Conservation (phyloP, 2,888 invertebrate species). For the Dryobota labecula region DNA sequence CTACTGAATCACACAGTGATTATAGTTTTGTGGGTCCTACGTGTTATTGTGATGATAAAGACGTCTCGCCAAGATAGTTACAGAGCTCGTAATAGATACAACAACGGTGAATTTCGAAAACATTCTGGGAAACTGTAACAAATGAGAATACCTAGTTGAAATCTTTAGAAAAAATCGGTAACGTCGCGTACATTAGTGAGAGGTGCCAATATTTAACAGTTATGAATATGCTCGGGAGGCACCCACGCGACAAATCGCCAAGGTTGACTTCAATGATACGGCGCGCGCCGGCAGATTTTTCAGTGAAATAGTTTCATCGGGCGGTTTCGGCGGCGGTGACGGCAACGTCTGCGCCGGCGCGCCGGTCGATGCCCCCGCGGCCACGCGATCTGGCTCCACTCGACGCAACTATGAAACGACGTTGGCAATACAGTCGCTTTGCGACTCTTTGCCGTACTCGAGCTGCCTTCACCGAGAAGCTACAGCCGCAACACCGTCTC, state of each 20-base stretch:
- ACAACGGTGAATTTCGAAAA: constrained; percentile 62
- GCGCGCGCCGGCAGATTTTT: constrained; percentile 86
- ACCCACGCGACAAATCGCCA: constrained; percentile 89
- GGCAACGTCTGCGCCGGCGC: constrained; percentile 89
- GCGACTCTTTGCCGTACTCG: constrained; percentile 54
- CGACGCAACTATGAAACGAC: constrained; percentile 80
- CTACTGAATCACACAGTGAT: constrained; percentile 44
- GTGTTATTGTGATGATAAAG: constrained; percentile 33
- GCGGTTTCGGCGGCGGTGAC: constrained; percentile 83
- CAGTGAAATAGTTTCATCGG: constrained; percentile 89
- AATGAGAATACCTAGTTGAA: constrained; percentile 68
- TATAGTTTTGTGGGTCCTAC: constrained; percentile 29
- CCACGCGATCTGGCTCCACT: constrained; percentile 86
- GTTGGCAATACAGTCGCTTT: constrained; percentile 70
- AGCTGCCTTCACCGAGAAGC: constrained; percentile 59
- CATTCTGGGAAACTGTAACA: constrained; percentile 64
- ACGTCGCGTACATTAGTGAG: constrained; percentile 73
- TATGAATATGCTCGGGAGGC: constrained; percentile 83
- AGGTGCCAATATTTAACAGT: constrained; percentile 86
- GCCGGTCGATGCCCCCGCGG: constrained; percentile 88
- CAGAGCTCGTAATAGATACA: constrained; percentile 50
- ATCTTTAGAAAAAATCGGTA: constrained; percentile 63
- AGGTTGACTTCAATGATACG: constrained; percentile 88
- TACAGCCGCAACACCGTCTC: constrained; percentile 25
- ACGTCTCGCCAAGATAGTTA: constrained; percentile 37